A percentile compares a stretch with the other conserved stretches of the same genome.
Evolutionary conservation across 1,140 invertebrate genomes (phyloP).

Genomic region (Pogonomyrmex californicus): DNA sequence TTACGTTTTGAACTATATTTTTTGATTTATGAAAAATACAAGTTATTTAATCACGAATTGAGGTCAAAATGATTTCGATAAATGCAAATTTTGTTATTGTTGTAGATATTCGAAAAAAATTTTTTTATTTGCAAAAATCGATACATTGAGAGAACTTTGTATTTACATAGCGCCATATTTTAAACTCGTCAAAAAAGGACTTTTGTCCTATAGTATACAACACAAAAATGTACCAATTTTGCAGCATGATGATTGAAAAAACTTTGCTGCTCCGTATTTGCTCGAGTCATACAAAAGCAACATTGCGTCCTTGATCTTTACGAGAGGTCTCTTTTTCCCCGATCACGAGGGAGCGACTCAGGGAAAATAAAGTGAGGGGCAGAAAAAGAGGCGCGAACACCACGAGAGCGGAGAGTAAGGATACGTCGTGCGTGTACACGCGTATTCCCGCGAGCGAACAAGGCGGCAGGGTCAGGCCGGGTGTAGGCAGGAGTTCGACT

Average conservation of each 20-base stretch:
- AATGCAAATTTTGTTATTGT: background rate
- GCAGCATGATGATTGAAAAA: background rate
- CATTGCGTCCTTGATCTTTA: background rate
- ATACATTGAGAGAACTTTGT: background rate
- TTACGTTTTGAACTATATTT: background rate
- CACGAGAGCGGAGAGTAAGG: background rate
- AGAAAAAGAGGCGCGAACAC: slow-evolving; percentile 14
- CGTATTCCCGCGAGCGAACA: slow-evolving; percentile 64
- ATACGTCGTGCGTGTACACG: slow-evolving; percentile 56
- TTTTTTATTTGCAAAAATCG: background rate
- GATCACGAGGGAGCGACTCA: slow-evolving; percentile 23
- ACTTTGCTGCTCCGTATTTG: background rate
- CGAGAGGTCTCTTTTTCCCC: slow-evolving; percentile 24
- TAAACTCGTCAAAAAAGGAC: background rate
- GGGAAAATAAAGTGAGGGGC: slow-evolving; percentile 13
- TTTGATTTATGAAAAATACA: background rate
- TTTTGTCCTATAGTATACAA: background rate
- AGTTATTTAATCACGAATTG: background rate
- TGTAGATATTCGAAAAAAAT: background rate
- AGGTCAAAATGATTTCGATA: background rate
- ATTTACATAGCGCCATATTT: background rate
- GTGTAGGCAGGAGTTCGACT: slow-evolving; percentile 83
- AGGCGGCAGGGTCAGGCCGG: slow-evolving; percentile 80
- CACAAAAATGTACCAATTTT: background rate
- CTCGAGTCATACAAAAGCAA: background rate